These are phyloP conservation scores for Aplidium turbinatum DNA, from an alignment of 23 tunicate species.

Conservation along the genomic window DNA sequence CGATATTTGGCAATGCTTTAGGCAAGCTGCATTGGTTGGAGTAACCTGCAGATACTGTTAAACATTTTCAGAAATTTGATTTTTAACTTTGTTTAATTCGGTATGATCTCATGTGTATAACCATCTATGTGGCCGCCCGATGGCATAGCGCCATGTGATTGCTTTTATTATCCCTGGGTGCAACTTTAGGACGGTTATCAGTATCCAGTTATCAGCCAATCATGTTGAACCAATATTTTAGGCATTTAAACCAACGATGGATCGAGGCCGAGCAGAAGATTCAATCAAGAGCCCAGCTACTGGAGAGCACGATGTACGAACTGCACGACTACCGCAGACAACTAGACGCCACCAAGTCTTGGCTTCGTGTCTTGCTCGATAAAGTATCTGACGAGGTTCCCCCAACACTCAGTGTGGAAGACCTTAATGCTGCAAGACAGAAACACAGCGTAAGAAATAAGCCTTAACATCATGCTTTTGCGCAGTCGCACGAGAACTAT, in stretches of 20 bases:
- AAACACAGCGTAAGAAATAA: constrained; percentile 83
- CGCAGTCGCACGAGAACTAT: background rate
- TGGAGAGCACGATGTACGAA: constrained; percentile 52
- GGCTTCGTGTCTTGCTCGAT: constrained; percentile 47
- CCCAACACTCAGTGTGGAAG: constrained; percentile 82
- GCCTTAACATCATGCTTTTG: background rate
- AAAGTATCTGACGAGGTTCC: constrained; percentile 64
- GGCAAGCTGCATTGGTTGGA: too few relatives aligned
- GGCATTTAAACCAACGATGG: constrained; percentile 75
- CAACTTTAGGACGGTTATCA: too few relatives aligned
- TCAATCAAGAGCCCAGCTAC: constrained; percentile 64
- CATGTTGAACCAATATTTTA: constrained; percentile 18
- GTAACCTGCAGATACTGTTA: too few relatives aligned
- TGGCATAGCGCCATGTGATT: too few relatives aligned
- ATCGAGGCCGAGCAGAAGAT: constrained; percentile 83
- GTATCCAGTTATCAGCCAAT: too few relatives aligned
- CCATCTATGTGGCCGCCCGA: too few relatives aligned
- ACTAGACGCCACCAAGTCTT: constrained; percentile 44
- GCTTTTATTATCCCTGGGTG: too few relatives aligned
- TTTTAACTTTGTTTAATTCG: too few relatives aligned
- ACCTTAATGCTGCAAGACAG: constrained; percentile 51
- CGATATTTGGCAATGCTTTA: too few relatives aligned
- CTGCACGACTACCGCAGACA: constrained; percentile 54
- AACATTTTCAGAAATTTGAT: too few relatives aligned
- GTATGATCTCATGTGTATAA: too few relatives aligned